Conservation (phyloP, 2,797 vertebrate species). For the Aeoliscus strigatus region DNA sequence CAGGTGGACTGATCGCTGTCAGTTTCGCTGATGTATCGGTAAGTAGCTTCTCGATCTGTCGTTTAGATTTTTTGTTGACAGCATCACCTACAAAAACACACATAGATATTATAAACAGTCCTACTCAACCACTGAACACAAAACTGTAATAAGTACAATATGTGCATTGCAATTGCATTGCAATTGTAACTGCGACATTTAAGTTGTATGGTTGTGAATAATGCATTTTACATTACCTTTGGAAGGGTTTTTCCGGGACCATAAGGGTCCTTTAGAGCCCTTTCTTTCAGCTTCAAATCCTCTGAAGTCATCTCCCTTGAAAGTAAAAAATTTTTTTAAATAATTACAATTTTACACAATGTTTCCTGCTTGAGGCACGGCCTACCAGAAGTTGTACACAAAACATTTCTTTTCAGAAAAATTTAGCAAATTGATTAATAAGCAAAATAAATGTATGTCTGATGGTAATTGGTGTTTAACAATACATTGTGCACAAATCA, state of each 20-base stretch:
- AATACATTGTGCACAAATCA: neutral
- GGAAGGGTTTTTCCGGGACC: slow-evolving; percentile 73
- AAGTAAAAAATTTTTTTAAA: slow-evolving; percentile 38
- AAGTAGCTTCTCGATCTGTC: slow-evolving; percentile 61
- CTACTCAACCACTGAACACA: too few relatives aligned
- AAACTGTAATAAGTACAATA: too few relatives aligned
- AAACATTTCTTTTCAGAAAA: slow-evolving; percentile 2
- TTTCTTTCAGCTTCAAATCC: slow-evolving; percentile 83
- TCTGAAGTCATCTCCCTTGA: slow-evolving; percentile 81
- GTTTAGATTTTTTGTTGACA: slow-evolving; percentile 67
- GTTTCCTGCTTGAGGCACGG: slow-evolving; percentile 2
- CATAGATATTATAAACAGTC: slow-evolving; percentile 6
- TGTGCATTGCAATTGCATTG: too few relatives aligned
- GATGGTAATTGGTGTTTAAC: neutral
- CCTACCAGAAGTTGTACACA: too few relatives aligned
- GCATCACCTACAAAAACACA: slow-evolving; percentile 52
- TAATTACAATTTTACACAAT: too few relatives aligned
- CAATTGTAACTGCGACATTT: slow-evolving; percentile 1
- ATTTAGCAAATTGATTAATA: neutral
- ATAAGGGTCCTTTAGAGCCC: slow-evolving; percentile 67
- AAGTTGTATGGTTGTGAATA: neutral
- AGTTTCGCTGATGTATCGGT: slow-evolving; percentile 61
- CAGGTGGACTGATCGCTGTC: slow-evolving; percentile 56
- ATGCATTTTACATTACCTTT: slow-evolving; percentile 71
- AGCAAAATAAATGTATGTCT: neutral